These are phyloP conservation scores for Eutolmus rufibarbis DNA, from an alignment of 2,888 invertebrate species.

Conservation along the genomic window DNA sequence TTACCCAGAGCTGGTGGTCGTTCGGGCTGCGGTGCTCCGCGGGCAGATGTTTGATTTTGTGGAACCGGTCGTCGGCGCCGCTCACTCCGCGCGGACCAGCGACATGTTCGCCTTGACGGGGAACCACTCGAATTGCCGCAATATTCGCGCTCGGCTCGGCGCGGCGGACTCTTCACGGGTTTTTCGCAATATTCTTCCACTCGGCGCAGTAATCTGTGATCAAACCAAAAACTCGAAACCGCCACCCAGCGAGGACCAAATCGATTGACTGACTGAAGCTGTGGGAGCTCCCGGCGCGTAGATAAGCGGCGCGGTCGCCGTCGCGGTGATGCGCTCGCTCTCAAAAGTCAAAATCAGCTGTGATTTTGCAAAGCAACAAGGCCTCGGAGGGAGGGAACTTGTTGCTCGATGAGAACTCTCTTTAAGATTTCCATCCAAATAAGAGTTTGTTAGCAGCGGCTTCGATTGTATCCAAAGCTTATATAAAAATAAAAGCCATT, in stretches of 20 bases:
- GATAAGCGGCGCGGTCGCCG: neutral
- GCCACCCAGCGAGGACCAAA: neutral
- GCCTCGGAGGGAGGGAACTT: neutral
- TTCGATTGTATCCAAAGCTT: neutral
- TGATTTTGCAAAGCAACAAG: neutral
- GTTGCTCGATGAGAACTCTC: neutral
- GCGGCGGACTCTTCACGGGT: neutral
- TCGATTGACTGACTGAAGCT: neutral
- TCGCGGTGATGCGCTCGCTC: neutral
- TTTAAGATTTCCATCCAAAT: neutral
- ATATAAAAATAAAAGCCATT: too few species aligned
- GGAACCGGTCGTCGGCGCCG: neutral
- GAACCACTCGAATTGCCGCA: neutral
- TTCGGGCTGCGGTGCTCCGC: neutral
- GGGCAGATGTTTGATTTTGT: neutral
- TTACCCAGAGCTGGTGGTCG: neutral
- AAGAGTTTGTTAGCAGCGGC: neutral
- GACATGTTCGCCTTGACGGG: neutral
- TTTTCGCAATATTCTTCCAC: neutral
- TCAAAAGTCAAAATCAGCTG: neutral
- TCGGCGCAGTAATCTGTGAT: too few species aligned
- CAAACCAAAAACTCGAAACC: neutral
- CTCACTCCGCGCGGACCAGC: neutral
- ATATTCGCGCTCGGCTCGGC: neutral
- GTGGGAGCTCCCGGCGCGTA: neutral